Conservation (phyloP, 1,140 invertebrate genomes). For the Uloborus diversus region DNA sequence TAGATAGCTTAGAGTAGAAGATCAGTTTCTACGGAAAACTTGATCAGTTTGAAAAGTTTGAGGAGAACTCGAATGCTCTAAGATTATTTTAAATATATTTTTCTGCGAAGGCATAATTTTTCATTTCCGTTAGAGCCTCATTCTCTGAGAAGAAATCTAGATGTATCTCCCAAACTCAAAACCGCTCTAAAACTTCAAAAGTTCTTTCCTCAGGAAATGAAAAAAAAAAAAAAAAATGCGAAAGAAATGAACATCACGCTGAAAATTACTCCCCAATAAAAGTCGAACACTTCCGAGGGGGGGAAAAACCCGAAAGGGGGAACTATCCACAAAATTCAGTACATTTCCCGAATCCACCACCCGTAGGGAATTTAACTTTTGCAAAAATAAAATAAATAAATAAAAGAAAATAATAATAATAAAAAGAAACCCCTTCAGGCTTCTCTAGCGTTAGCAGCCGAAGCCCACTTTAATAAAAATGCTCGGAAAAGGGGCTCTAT, state of each 20-base stretch:
- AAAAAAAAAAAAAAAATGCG: background rate
- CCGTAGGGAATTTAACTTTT: background rate
- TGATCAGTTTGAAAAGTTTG: too few species aligned
- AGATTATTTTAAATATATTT: too few species aligned
- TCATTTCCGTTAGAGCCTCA: too few species aligned
- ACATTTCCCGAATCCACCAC: conserved; percentile 15
- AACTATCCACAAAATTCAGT: conserved; percentile 11
- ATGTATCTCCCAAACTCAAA: too few species aligned
- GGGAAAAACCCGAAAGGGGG: background rate
- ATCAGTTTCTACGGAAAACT: too few species aligned
- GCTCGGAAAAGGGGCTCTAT: background rate
- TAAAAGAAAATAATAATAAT: conserved; percentile 11
- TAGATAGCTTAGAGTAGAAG: too few species aligned
- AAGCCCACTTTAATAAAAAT: conserved; percentile 44
- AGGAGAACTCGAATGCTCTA: too few species aligned
- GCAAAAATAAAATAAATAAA: conserved; percentile 2
- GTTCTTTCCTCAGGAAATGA: too few species aligned
- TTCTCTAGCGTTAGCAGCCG: conserved; percentile 21
- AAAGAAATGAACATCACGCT: background rate
- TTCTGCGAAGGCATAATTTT: too few species aligned
- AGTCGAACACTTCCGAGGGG: conserved; percentile 24
- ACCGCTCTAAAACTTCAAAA: too few species aligned
- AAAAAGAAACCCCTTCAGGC: conserved; percentile 18
- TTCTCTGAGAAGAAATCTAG: too few species aligned
- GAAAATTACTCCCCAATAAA: conserved; percentile 41